Conservation (phyloP, 2,888 invertebrate species). For the Vannuccia rotundouncinata region DNA sequence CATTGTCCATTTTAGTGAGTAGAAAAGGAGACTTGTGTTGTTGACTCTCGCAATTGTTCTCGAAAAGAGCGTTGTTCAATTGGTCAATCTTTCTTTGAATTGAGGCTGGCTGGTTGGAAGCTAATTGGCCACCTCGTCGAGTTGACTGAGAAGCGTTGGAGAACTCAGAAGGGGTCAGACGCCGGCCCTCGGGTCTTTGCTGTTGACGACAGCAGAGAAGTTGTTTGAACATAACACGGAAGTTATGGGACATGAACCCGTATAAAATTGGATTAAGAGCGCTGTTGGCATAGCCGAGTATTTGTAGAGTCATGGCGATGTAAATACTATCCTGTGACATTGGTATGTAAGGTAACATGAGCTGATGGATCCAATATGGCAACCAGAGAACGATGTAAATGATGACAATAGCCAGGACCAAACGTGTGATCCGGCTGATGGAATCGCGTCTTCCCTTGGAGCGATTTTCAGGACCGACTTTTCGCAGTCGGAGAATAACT, state of each 20-base stretch:
- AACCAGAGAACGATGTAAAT: constrained; percentile 33
- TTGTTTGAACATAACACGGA: constrained; percentile 25
- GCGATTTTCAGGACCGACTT: not conserved
- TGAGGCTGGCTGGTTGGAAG: not conserved
- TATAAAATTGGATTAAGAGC: constrained; percentile 33
- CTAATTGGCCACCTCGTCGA: not conserved
- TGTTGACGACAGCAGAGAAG: not conserved
- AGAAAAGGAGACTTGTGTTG: too few relatives aligned
- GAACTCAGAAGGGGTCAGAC: not conserved
- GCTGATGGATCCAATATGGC: constrained; percentile 34
- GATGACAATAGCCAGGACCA: constrained; percentile 29
- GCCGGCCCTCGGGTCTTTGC: not conserved
- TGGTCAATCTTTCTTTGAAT: not conserved
- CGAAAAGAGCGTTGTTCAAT: not conserved
- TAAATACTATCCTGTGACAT: too few relatives aligned
- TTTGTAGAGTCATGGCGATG: too few relatives aligned
- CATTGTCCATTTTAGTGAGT: too few relatives aligned
- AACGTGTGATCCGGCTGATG: not conserved
- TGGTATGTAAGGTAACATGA: too few relatives aligned
- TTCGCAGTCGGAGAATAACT: constrained; percentile 29
- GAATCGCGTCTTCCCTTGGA: constrained; percentile 28
- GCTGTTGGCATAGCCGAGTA: constrained; percentile 28
- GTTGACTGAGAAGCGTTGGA: not conserved
- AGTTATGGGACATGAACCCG: constrained; percentile 35
- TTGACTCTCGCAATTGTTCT: too few relatives aligned